Conservation (phyloP, 2,113 vertebrate species). For the Poecile atricapillus region DNA sequence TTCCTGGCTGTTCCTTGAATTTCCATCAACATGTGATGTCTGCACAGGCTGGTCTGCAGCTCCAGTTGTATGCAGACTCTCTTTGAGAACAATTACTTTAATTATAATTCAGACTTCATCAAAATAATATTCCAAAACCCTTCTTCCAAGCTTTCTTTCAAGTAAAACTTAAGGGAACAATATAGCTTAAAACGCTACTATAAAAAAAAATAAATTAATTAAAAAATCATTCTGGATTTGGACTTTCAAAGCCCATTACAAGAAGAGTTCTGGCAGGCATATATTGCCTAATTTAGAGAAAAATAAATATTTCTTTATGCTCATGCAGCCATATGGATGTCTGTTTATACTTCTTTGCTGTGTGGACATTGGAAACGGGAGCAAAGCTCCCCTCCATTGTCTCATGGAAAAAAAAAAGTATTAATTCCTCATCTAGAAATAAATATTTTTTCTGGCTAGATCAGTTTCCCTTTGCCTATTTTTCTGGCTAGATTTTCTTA, state of each 20-base stretch:
- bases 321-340: neutral
- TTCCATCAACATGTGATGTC: rapidly evolving
- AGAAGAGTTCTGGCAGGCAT: neutral
- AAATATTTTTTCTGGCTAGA: neutral
- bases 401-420: neutral
- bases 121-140: neutral
- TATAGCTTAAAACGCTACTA: neutral
- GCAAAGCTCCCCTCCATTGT: neutral
- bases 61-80: neutral
- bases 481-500: neutral
- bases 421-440: neutral
- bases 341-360: neutral
- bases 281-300: neutral
- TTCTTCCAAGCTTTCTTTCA: neutral
- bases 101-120: neutral
- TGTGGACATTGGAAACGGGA: neutral
- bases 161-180: neutral
- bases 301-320: neutral
- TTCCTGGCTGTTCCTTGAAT: neutral
- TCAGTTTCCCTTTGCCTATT: neutral
- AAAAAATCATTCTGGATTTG: neutral
- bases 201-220: no score
- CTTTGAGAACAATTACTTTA: neutral
- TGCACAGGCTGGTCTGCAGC: neutral
- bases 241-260: neutral